Conservation (phyloP, 2,113 vertebrate species). For the Suricata suricatta region DNA sequence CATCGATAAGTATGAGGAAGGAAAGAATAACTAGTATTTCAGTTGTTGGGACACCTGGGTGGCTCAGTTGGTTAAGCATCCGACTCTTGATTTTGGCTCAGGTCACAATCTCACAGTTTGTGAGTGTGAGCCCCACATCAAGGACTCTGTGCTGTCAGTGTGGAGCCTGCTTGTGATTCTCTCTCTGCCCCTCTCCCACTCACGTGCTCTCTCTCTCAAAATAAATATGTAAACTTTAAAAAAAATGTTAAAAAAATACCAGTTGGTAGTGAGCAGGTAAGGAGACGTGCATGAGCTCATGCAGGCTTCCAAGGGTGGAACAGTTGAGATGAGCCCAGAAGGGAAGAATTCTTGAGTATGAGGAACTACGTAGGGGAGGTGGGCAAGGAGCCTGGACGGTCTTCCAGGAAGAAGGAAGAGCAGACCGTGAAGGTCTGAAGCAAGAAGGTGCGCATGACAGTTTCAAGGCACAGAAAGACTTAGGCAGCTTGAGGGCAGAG, state of each 20-base stretch:
- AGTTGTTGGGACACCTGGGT: neutral
- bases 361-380: neutral
- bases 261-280: neutral
- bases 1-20: neutral
- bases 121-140: too few relatives aligned
- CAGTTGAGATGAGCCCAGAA: neutral
- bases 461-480: neutral
- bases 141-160: too few relatives aligned
- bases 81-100: too few relatives aligned
- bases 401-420: neutral
- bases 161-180: too few relatives aligned
- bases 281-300: neutral
- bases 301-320: neutral
- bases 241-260: neutral
- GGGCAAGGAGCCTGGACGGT: neutral
- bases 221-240: too few relatives aligned
- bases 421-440: neutral
- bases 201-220: too few relatives aligned
- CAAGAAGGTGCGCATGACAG: neutral
- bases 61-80: too few relatives aligned
- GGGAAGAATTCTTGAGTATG: neutral
- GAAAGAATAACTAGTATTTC: neutral
- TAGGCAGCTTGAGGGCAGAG: neutral
- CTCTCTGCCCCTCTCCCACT: too few relatives aligned
- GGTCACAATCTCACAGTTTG: too few relatives aligned